phyloP scores from a whole-genome alignment of 2,888 invertebrate genomes.

The Tanytarsus gracilentus region DNA sequence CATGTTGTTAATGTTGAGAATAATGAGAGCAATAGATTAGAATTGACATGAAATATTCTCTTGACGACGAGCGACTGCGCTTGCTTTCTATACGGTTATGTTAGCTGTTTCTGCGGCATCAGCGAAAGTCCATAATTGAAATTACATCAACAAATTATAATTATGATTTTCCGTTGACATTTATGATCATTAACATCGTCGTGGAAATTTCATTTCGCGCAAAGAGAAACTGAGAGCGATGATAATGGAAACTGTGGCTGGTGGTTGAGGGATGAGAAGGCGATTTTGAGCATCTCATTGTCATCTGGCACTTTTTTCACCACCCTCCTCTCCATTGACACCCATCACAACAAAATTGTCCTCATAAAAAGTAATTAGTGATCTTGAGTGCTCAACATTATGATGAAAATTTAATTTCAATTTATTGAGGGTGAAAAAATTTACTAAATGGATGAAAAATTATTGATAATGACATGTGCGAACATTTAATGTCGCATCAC shows the following conservation, averaged over 20 bases:
- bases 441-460: no score
- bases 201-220: neutral
- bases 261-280: constrained; percentile 2
- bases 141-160: constrained; percentile 25
- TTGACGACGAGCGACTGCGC: no score
- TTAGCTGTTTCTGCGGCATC: no score
- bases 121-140: constrained; percentile 26
- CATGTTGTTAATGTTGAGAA: no score
- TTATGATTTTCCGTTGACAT: constrained; percentile 26
- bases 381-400: neutral
- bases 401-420: constrained; percentile 18
- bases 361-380: constrained; percentile 20
- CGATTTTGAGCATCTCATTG: neutral
- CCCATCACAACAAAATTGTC: neutral
- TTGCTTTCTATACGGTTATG: no score
- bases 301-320: constrained; percentile 13
- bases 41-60: constrained; percentile 3
- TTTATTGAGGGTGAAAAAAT: no score
- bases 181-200: constrained; percentile 10
- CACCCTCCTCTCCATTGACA: neutral
- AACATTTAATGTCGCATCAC: no score
- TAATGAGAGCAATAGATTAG: neutral
- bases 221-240: neutral
- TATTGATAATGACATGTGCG: no score
- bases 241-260: neutral